Conservation (phyloP, 2,888 invertebrate species). For the Lasioglossum malachurum region DNA sequence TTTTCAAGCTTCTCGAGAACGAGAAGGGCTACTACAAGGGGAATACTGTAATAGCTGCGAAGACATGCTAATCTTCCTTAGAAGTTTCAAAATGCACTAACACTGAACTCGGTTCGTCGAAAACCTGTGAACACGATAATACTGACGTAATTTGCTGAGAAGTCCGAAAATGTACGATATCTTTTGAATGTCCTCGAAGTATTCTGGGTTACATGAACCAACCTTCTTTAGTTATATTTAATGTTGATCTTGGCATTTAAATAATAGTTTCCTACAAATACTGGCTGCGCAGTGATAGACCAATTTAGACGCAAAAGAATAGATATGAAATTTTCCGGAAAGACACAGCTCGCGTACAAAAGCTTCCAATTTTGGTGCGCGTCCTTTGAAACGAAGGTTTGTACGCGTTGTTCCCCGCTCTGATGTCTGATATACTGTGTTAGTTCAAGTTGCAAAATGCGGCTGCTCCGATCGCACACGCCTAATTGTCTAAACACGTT, state of each 20-base stretch:
- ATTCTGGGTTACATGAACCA: background rate
- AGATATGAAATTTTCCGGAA: conserved; percentile 1
- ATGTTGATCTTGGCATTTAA: background rate
- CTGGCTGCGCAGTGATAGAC: background rate
- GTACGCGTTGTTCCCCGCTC: conserved; percentile 8
- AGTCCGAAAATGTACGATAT: background rate
- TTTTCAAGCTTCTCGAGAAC: background rate
- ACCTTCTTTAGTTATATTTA: background rate
- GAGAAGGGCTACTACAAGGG: background rate
- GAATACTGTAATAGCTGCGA: background rate
- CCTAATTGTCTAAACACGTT: conserved; percentile 44
- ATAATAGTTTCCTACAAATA: background rate
- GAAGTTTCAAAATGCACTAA: background rate
- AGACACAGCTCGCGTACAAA: background rate
- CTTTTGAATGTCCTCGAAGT: background rate
- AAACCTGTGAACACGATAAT: background rate
- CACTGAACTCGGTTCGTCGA: background rate
- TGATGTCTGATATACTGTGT: background rate
- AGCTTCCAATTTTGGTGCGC: conserved; percentile 4
- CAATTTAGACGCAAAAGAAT: background rate
- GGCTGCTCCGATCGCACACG: background rate
- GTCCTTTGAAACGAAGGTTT: conserved; percentile 37
- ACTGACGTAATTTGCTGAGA: background rate
- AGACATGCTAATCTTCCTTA: background rate
- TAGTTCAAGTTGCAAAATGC: background rate